These are phyloP conservation scores for Strix aluco DNA, from an alignment of 2,113 vertebrate species.

Conservation along the genomic window DNA sequence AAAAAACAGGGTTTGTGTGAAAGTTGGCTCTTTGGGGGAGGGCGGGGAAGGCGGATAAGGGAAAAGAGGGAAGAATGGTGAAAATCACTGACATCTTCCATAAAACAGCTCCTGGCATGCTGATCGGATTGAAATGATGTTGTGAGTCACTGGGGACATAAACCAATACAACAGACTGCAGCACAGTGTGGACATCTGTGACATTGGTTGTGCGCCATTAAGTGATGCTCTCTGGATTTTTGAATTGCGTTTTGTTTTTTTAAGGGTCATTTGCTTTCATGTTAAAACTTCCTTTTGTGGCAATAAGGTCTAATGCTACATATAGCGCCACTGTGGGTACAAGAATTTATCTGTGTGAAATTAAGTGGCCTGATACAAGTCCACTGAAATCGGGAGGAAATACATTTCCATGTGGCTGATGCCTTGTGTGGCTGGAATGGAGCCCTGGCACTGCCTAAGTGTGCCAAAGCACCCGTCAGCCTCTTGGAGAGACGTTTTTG, in stretches of 20 bases:
- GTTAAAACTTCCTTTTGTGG: not conserved
- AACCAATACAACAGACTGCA: not conserved
- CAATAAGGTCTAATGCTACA: not conserved
- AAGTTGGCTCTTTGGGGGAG: not conserved
- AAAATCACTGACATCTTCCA: not conserved
- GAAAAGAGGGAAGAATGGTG: not conserved
- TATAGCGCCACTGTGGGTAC: not conserved
- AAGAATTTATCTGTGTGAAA: not conserved
- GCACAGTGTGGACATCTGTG: rapidly evolving
- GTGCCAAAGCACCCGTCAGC: not conserved
- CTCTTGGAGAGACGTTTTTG: not conserved
- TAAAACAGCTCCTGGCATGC: not conserved
- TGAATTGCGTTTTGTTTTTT: not conserved
- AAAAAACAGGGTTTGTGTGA: not conserved
- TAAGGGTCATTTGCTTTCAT: not conserved
- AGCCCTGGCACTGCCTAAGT: not conserved
- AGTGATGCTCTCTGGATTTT: not conserved
- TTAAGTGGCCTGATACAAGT: not conserved
- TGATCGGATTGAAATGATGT: not conserved
- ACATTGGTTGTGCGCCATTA: not conserved
- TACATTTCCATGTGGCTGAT: not conserved
- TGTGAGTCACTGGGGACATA: not conserved
- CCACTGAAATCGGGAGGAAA: not conserved
- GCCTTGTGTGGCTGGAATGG: not conserved
- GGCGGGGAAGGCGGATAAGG: not conserved